A percentile compares a stretch with the other conserved stretches of the same genome.
These are phyloP conservation scores for Drosophila ustulata DNA, from an alignment of 2,888 invertebrate genomes.

Conservation along the genomic window DNA sequence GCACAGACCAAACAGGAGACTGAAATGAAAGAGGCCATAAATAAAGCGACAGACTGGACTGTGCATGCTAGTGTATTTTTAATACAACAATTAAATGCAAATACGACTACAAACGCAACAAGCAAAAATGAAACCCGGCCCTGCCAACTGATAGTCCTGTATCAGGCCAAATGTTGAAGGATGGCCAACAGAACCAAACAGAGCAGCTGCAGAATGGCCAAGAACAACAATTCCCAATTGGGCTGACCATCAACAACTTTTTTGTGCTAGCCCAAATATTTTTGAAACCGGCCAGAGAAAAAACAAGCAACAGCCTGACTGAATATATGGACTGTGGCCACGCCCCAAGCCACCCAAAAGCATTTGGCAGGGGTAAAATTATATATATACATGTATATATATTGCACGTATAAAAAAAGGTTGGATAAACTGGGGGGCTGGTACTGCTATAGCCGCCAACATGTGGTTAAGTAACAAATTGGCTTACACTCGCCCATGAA, in stretches of 20 bases:
- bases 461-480: conserved; percentile 52
- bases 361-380: conserved; percentile 18
- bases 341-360: conserved; percentile 52
- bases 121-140: conserved; percentile 40
- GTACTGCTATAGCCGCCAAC: conserved; percentile 11
- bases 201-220: conserved; percentile 34
- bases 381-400: conserved; percentile 16
- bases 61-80: conserved; percentile 64
- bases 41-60: conserved; percentile 35
- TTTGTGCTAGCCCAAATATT: conserved; percentile 62
- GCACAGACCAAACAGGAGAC: conserved; percentile 12
- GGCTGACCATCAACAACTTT: conserved; percentile 54
- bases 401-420: conserved; percentile 13
- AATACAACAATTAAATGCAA: conserved; percentile 80
- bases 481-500: conserved; percentile 38
- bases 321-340: conserved; percentile 68
- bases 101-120: conserved; percentile 55
- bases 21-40: conserved; percentile 38
- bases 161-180: conserved; percentile 57
- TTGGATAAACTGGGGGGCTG: conserved; percentile 35
- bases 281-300: conserved; percentile 50
- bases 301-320: conserved; percentile 53
- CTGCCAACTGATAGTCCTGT: conserved; percentile 18
- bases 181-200: conserved; percentile 37
- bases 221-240: conserved; percentile 52